Percentiles rank a stretch among this genome's conserved stretches.
These are phyloP conservation scores for Euwallacea fornicatus DNA, from an alignment of 1,140 invertebrate genomes.

Conservation along the genomic window DNA sequence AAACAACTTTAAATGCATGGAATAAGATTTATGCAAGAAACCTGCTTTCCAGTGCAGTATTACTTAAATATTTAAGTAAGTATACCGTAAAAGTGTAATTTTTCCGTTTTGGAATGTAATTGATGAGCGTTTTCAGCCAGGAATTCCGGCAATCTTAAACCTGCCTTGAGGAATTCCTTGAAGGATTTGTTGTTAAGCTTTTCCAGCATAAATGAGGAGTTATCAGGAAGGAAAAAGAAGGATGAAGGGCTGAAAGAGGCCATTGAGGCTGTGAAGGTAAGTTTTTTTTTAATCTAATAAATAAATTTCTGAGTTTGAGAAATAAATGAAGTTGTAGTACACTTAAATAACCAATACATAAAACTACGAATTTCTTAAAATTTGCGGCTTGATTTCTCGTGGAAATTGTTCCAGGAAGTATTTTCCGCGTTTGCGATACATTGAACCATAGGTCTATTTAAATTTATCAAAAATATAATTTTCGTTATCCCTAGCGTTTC, in stretches of 20 bases:
- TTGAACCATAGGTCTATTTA: no score
- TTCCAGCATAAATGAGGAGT: constrained; percentile 42
- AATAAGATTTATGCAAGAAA: constrained; percentile 59
- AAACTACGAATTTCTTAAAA: no score
- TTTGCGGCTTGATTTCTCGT: no score
- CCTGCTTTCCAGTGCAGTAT: constrained; percentile 54
- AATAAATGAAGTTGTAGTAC: no score
- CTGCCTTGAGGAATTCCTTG: constrained; percentile 28
- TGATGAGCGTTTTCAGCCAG: constrained; percentile 3
- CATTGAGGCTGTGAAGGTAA: constrained; percentile 44
- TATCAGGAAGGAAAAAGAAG: constrained; percentile 44
- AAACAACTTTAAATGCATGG: constrained; percentile 59
- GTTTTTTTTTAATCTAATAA: neutral
- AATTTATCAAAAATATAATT: no score
- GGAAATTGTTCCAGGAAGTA: no score
- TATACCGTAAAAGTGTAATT: constrained; percentile 16
- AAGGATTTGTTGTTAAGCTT: constrained; percentile 42
- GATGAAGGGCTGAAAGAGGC: constrained; percentile 44
- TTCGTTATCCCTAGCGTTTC: no score
- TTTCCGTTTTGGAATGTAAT: neutral
- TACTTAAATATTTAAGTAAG: constrained; percentile 58
- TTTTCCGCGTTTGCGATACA: no score
- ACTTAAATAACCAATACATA: no score
- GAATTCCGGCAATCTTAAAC: constrained; percentile 35
- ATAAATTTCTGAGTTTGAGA: no score